Base-by-base conservation (phyloP, 2,113 vertebrate genomes). In the Rhinoderma darwinii region DNA sequence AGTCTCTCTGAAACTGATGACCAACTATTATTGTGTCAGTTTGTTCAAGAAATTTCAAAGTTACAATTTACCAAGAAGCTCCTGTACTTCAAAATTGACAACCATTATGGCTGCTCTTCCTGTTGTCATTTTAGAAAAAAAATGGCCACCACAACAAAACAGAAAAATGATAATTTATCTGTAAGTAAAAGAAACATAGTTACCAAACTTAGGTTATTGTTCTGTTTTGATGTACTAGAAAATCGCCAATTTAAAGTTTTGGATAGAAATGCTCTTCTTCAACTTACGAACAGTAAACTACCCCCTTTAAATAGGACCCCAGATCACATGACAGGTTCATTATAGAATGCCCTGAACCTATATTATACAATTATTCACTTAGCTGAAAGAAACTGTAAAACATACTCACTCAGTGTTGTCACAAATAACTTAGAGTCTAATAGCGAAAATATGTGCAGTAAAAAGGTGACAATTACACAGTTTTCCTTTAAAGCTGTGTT, bases 401-500 rank as follows among this genome's bases (percentile, higher is more conserved):
- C 79, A 18, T 27, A 82, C 37, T 63, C 78, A 18, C 18, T 72
- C 68, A 39, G 20, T 41, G 56, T 63, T 11, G 18, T 85, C 50
- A 37, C 15, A 17, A 39, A 83, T 30, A 51, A 41, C 56, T 75
- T 17, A 63, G 43, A 35, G 75, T 80, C 32, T 82, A 54, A 61
- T 43, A 77, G 39, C 63, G 84, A 89, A 85, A 61, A 43, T 44
- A 10, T 20, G 39, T 0, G 32, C 74, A 30, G 74, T 76, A 74
- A 51, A 84, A 39, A 68, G 6, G 75, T 82, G 59, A 41, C 0
- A 37, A 0, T 30, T 66, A 0, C 17, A 85, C 8, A 32, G 82
- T 84, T 51, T 86, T 54, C 30, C 44, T 80, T 72, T 79, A 78
- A 10, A 85, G 9, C 61, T 68, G 72, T 12, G 35, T 72, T 86